Evolutionary conservation across 2,113 vertebrate genomes (phyloP).

Genomic region (Phyllostomus hastatus): DNA sequence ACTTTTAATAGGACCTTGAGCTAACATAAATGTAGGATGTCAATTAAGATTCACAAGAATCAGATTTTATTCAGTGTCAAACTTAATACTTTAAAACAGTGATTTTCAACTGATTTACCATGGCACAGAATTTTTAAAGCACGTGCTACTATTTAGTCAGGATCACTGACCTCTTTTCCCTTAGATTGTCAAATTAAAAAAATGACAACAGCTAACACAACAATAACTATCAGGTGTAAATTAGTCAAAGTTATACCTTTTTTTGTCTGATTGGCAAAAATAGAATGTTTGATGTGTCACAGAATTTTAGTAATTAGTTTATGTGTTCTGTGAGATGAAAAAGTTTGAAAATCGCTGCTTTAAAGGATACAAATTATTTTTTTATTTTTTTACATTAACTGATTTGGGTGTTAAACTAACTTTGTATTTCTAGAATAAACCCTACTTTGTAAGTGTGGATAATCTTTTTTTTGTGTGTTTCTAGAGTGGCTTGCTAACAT

Average conservation of each 20-base stretch:
- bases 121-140: background rate
- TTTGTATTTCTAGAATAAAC: background rate
- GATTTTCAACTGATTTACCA: background rate
- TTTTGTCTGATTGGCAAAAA: background rate
- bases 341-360: background rate
- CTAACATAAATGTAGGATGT: background rate
- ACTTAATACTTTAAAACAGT: background rate
- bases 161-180: background rate
- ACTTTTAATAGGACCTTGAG: background rate
- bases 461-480: constrained; percentile 13
- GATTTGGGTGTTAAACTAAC: background rate
- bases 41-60: background rate
- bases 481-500: background rate
- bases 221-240: background rate
- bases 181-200: background rate
- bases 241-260: background rate
- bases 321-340: background rate
- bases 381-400: background rate
- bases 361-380: background rate
- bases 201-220: background rate
- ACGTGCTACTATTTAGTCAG: background rate
- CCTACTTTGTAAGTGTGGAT: background rate
- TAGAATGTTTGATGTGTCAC: background rate
- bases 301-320: background rate
- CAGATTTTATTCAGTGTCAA: background rate